Evolutionary conservation across 2,113 vertebrate species (phyloP).

Genomic region (Gallinago media): DNA sequence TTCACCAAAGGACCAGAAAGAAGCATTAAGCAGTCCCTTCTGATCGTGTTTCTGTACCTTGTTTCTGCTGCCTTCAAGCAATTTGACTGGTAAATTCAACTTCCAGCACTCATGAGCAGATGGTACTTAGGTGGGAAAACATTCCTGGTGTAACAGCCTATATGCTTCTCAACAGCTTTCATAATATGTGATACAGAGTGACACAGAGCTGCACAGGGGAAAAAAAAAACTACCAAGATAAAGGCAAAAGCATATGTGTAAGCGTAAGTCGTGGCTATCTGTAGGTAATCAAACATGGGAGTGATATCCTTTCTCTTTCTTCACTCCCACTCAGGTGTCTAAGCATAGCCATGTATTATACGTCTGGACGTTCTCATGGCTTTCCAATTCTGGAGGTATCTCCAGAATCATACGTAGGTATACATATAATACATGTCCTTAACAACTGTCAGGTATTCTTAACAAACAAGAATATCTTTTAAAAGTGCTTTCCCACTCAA

Average conservation of each 20-base stretch:
- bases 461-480: neutral
- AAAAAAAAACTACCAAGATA: neutral
- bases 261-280: constrained; percentile 27
- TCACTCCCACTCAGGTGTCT: neutral
- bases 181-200: neutral
- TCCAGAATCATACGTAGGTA: neutral
- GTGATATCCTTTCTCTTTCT: neutral
- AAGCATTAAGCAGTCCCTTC: neutral
- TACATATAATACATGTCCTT: neutral
- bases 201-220: neutral
- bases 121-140: neutral
- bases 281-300: neutral
- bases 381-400: neutral
- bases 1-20: neutral
- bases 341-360: neutral
- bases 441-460: neutral
- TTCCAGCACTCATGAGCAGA: neutral
- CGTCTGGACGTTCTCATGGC: neutral
- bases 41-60: neutral
- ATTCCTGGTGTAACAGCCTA: constrained; percentile 3
- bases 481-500: neutral
- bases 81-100: neutral
- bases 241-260: neutral
- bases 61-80: neutral
- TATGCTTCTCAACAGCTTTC: constrained; percentile 6